Evolutionary conservation across 2,888 invertebrate genomes (phyloP).

Genomic region (Drosophila pullipes): DNA sequence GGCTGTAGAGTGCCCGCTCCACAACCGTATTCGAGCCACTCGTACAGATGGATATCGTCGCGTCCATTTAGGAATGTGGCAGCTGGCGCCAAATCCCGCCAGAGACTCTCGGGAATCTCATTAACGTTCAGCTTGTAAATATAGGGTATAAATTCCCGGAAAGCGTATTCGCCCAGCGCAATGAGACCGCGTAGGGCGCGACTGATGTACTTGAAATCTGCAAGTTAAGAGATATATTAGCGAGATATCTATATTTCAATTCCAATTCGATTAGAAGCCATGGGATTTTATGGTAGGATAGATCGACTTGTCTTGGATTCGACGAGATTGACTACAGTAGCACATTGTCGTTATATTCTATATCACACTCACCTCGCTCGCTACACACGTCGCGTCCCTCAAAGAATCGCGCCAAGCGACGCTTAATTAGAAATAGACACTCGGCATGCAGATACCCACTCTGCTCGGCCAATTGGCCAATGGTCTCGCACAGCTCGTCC

Average conservation of each 20-base stretch:
- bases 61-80: constrained; percentile 82
- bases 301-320: neutral
- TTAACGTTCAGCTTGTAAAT: constrained; percentile 79
- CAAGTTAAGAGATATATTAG: neutral
- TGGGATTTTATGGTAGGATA: neutral
- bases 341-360: neutral
- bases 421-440: constrained; percentile 79
- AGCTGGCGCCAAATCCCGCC: constrained; percentile 78
- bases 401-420: constrained; percentile 82
- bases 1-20: constrained; percentile 83
- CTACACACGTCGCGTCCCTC: constrained; percentile 70
- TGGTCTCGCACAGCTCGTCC: constrained; percentile 81
- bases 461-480: constrained; percentile 80
- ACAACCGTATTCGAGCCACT: constrained; percentile 84
- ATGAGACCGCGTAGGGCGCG: constrained; percentile 82
- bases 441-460: constrained; percentile 84
- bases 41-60: constrained; percentile 84
- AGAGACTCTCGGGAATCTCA: constrained; percentile 77
- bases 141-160: constrained; percentile 84
- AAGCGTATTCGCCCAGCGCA: constrained; percentile 84
- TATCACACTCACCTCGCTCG: constrained; percentile 67
- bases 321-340: neutral
- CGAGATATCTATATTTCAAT: neutral
- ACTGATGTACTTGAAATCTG: constrained; percentile 84
- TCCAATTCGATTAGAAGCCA: neutral